A percentile compares a stretch with the other conserved stretches of the same genome.
Conservation (phyloP, 92 coral and sea anemone species). For the Actinostola sp. region DNA sequence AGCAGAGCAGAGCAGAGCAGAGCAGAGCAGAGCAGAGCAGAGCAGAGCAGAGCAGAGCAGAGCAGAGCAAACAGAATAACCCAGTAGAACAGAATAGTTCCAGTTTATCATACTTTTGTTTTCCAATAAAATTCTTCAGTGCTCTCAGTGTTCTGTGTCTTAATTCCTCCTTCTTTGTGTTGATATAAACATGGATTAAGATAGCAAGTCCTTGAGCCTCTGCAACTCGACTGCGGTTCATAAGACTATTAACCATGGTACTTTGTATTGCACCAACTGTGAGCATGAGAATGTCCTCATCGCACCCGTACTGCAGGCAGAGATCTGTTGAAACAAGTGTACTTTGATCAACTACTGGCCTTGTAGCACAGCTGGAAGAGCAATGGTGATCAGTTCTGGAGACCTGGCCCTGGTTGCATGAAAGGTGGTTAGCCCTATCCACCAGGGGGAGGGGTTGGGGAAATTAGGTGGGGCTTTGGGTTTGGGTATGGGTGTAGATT, state of each 20-base stretch:
- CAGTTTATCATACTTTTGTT: slow-evolving; percentile 51
- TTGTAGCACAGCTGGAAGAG: background rate
- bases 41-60: too few relatives aligned
- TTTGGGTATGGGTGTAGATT: too few relatives aligned
- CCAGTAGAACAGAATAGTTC: too few relatives aligned
- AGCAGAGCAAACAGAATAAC: too few relatives aligned
- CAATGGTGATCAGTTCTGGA: too few relatives aligned
- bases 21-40: too few relatives aligned
- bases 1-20: too few relatives aligned
- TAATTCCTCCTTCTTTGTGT: slow-evolving; percentile 40
- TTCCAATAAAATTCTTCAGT: slow-evolving; percentile 82
- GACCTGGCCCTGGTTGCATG: too few relatives aligned
- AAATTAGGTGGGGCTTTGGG: too few relatives aligned
- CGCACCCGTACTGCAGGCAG: slow-evolving; percentile 53
- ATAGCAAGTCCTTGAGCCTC: slow-evolving; percentile 73
- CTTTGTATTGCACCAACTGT: slow-evolving; percentile 84
- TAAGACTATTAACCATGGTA: slow-evolving; percentile 56
- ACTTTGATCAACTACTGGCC: background rate
- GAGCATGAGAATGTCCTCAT: slow-evolving; percentile 71
- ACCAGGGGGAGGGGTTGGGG: too few relatives aligned
- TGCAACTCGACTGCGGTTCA: slow-evolving; percentile 83
- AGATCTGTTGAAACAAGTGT: slow-evolving; percentile 43
- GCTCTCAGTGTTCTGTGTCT: slow-evolving; percentile 72
- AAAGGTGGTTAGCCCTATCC: too few relatives aligned
- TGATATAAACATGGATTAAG: slow-evolving; percentile 59